Evolutionary conservation across 2,113 vertebrate genomes (phyloP).

Genomic region (Crotalus viridis): DNA sequence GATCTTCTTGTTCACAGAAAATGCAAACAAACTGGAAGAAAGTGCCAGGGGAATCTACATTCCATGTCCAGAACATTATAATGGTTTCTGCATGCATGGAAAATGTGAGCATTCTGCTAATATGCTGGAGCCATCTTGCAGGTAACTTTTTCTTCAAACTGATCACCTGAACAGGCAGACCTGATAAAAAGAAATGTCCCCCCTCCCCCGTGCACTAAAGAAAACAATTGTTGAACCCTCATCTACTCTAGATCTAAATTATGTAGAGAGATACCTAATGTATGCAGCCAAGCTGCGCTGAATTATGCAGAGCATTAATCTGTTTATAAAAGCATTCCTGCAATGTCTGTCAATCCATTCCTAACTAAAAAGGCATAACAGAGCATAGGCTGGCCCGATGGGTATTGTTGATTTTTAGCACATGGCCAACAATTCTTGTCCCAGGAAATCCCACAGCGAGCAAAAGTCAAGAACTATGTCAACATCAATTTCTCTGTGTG

Average conservation of each 20-base stretch:
- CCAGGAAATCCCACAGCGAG: background rate
- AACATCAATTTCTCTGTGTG: background rate
- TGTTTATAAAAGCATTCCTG: constrained; percentile 30
- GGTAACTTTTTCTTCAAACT: constrained; percentile 71
- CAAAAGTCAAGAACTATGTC: fast-evolving
- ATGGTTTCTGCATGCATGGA: constrained; percentile 94
- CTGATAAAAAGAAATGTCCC: background rate
- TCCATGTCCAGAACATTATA: constrained; percentile 93
- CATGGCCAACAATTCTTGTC: background rate
- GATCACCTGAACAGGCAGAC: background rate
- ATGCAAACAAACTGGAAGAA: constrained; percentile 85
- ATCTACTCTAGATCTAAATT: constrained; percentile 40
- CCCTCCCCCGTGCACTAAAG: background rate
- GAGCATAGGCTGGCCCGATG: fast-evolving
- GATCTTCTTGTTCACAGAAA: constrained; percentile 72
- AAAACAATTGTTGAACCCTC: constrained; percentile 18
- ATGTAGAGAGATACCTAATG: constrained; percentile 11
- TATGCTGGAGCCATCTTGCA: constrained; percentile 92
- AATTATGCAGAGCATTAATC: constrained; percentile 41
- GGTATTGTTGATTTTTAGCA: background rate
- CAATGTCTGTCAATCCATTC: background rate
- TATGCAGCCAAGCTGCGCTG: constrained; percentile 4
- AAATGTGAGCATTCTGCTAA: constrained; percentile 92
- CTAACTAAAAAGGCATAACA: constrained; percentile 21
- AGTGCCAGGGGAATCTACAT: constrained; percentile 85